Conservation (phyloP, 2,113 vertebrate genomes). For the Hippocampus guttulatus region DNA sequence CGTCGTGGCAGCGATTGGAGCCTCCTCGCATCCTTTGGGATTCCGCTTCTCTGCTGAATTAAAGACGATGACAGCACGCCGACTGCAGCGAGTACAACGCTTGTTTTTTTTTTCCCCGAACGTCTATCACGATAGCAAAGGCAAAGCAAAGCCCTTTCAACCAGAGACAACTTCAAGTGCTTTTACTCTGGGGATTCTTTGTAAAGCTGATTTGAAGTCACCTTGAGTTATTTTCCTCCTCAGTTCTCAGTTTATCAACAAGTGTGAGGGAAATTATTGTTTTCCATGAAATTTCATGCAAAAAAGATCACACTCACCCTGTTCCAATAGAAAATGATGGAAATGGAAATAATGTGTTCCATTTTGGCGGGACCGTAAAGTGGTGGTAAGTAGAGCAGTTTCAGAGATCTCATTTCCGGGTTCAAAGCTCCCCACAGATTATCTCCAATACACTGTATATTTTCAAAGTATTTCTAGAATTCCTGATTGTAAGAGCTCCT, state of each 20-base stretch:
- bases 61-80: slow-evolving; percentile 43
- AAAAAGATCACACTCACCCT: not conserved
- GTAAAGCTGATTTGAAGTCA: slow-evolving; percentile 14
- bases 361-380: not conserved
- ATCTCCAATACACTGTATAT: not conserved
- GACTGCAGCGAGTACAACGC: slow-evolving; percentile 32
- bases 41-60: slow-evolving; percentile 27
- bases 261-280: slow-evolving; percentile 12
- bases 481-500: not conserved
- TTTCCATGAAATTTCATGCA: not conserved
- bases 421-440: too few relatives aligned
- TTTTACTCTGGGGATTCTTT: slow-evolving; percentile 16
- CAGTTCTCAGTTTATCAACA: slow-evolving; percentile 8
- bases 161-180: slow-evolving; percentile 26
- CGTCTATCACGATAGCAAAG: slow-evolving; percentile 50
- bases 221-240: slow-evolving; percentile 13
- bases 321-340: not conserved
- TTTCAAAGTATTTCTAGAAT: not conserved
- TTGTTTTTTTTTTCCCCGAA: slow-evolving; percentile 2
- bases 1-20: slow-evolving; percentile 14
- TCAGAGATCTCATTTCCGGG: too few relatives aligned
- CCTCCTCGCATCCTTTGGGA: slow-evolving; percentile 7
- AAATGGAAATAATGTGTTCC: not conserved
- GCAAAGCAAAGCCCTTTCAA: slow-evolving; percentile 36
- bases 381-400: too few relatives aligned